These are phyloP conservation scores for Neodiprion lecontei DNA, from an alignment of 1,140 invertebrate genomes.

Conservation along the genomic window DNA sequence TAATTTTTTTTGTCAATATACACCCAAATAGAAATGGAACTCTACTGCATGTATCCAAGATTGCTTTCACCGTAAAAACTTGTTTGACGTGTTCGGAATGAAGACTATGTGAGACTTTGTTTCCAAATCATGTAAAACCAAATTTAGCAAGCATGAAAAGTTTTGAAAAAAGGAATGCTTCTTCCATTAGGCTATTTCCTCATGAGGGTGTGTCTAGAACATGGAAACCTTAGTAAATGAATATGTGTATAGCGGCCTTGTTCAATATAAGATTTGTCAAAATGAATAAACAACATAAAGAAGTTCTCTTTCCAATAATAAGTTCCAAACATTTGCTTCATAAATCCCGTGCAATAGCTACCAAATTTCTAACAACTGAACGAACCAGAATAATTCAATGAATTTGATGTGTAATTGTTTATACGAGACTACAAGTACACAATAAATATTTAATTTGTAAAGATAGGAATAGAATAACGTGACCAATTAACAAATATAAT, in stretches of 20 bases:
- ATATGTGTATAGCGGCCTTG: not conserved
- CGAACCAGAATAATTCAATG: not conserved
- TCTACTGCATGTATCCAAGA: not conserved
- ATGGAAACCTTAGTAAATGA: not conserved
- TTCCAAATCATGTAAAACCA: not conserved
- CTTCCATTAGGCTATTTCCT: too few relatives aligned
- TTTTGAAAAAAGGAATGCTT: not conserved
- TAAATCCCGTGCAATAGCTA: too few relatives aligned
- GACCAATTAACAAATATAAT: not conserved
- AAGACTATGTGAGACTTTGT: not conserved
- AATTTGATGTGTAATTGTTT: not conserved
- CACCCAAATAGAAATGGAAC: not conserved
- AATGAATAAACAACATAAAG: not conserved
- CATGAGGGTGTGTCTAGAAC: not conserved
- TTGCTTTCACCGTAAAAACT: not conserved
- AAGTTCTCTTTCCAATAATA: not conserved
- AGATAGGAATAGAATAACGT: not conserved
- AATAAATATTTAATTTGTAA: not conserved
- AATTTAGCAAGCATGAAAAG: not conserved
- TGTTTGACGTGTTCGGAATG: not conserved
- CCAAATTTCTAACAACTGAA: not conserved
- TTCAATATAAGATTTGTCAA: not conserved
- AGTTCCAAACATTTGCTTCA: too few relatives aligned
- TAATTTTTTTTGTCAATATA: not conserved
- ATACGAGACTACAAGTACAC: conserved; percentile 1